Conservation (phyloP, 1,140 invertebrate genomes). For the Scaptomyza pallida region DNA sequence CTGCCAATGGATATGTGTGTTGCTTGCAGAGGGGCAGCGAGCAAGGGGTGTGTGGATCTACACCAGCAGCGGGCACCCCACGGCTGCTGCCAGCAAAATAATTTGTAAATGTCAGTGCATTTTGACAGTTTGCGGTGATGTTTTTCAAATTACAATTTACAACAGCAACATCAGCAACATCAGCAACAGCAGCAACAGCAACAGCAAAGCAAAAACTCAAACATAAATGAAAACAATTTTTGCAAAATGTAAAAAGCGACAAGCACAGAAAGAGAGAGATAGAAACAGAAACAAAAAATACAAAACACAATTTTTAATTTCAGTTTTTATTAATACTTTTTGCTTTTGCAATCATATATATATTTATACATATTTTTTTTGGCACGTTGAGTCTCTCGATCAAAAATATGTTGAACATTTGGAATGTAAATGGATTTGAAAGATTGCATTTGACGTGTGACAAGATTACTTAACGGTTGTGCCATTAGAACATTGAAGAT, state of each 20-base stretch:
- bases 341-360: constrained; percentile 4
- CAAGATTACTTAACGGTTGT: constrained; percentile 36
- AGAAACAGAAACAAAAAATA: constrained; percentile 17
- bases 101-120: constrained; percentile 82
- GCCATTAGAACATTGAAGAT: constrained; percentile 5
- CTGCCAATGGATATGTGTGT: not conserved
- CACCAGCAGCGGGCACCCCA: constrained; percentile 36
- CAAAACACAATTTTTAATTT: constrained; percentile 49
- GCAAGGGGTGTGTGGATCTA: no score
- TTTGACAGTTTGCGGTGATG: constrained; percentile 82
- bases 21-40: constrained; percentile 1
- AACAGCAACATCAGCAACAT: constrained; percentile 52
- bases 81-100: constrained; percentile 76
- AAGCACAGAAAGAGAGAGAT: not conserved
- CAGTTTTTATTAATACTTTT: constrained; percentile 47
- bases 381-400: not conserved
- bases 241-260: constrained; percentile 20
- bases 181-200: constrained; percentile 23
- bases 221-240: constrained; percentile 65
- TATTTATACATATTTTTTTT: constrained; percentile 6
- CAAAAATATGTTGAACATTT: constrained; percentile 30
- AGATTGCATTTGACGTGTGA: constrained; percentile 51
- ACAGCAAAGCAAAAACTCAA: constrained; percentile 39
- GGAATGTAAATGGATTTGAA: constrained; percentile 37
- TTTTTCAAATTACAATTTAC: constrained; percentile 83